Evolutionary conservation across 2,797 vertebrate species (phyloP).

Genomic region (Esox masquinongy): DNA sequence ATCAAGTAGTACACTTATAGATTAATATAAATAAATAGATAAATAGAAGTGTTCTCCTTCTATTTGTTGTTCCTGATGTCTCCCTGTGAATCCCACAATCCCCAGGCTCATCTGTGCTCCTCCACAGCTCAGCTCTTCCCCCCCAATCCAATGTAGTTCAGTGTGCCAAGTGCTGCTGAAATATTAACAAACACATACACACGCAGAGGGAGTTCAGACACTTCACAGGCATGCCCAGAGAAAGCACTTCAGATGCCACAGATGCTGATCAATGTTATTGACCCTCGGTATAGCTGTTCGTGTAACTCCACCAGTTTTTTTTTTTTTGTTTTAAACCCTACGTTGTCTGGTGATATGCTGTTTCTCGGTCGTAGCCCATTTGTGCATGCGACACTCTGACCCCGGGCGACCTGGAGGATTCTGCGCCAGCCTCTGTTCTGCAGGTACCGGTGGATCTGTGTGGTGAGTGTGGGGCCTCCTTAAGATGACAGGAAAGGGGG

Average conservation of each 20-base stretch:
- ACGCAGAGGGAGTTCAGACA: slow-evolving; percentile 3
- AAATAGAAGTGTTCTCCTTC: slow-evolving; percentile 21
- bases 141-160: slow-evolving; percentile 71
- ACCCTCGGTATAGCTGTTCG: neutral
- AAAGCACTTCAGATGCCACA: slow-evolving; percentile 24
- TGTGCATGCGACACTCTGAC: neutral
- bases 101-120: slow-evolving; percentile 34
- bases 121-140: slow-evolving; percentile 27
- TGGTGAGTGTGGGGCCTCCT: neutral
- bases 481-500: slow-evolving; percentile 9
- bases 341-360: neutral
- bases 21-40: too few species aligned
- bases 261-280: neutral
- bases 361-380: neutral
- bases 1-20: slow-evolving; percentile 43
- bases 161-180: slow-evolving; percentile 73
- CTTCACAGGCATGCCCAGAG: neutral
- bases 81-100: slow-evolving; percentile 31
- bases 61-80: neutral
- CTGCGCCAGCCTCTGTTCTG: slow-evolving; percentile 22
- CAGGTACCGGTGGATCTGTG: neutral
- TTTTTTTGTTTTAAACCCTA: too few species aligned
- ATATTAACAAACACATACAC: slow-evolving; percentile 66
- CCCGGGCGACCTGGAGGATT: slow-evolving; percentile 16
- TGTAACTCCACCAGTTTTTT: too few species aligned